Conservation (phyloP, 2,888 invertebrate species). For the Blastobasis lacticolella region DNA sequence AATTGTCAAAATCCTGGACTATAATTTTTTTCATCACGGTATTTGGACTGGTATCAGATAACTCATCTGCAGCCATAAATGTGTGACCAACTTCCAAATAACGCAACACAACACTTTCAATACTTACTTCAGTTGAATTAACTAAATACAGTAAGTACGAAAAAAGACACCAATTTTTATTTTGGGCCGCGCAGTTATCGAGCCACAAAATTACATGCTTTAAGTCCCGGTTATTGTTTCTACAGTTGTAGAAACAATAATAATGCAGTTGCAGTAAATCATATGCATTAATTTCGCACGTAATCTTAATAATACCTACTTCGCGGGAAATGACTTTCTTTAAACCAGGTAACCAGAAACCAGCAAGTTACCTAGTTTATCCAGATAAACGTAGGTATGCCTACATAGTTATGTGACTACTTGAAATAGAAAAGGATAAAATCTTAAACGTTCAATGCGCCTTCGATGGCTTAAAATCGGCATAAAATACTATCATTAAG, state of each 20-base stretch:
- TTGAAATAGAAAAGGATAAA: no score
- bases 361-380: no score
- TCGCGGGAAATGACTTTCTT: no score
- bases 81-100: slow-evolving; percentile 26
- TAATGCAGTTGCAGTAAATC: no score
- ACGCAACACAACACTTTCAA: slow-evolving; percentile 10
- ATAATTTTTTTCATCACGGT: slow-evolving; percentile 18
- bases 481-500: background rate
- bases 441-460: background rate
- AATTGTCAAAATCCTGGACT: slow-evolving; percentile 15
- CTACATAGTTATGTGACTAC: no score
- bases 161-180: slow-evolving; percentile 21
- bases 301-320: no score
- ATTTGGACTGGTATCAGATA: slow-evolving; percentile 13
- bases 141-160: slow-evolving; percentile 17
- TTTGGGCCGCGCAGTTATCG: slow-evolving; percentile 21
- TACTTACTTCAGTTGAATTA: slow-evolving; percentile 16
- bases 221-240: slow-evolving; percentile 18
- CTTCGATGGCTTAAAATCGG: no score
- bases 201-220: slow-evolving; percentile 19
- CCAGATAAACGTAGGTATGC: no score
- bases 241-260: no score
- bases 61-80: slow-evolving; percentile 29
- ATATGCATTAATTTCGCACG: no score
- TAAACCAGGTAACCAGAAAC: no score